phyloP scores from a whole-genome alignment of 2,888 invertebrate species.

The Maniola hyperantus region DNA sequence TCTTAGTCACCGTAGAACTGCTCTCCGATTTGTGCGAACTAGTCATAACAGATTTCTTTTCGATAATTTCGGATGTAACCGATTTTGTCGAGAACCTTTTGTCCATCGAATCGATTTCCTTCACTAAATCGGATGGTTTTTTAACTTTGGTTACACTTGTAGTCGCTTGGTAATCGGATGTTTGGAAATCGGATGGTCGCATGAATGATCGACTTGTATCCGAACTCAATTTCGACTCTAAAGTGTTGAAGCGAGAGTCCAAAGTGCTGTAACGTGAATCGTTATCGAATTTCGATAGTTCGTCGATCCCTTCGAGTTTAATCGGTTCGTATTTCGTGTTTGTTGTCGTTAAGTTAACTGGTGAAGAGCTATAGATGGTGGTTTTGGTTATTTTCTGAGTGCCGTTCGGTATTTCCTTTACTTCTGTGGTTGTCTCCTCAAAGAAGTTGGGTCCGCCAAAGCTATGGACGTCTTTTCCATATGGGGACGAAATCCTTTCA shows the following conservation, averaged over 20 bases:
- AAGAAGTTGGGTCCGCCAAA: constrained; percentile 74
- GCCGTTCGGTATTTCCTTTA: constrained; percentile 80
- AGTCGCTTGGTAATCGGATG: constrained; percentile 62
- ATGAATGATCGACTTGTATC: constrained; percentile 78
- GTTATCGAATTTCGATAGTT: constrained; percentile 79
- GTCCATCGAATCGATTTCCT: constrained; percentile 83
- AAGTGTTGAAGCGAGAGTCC: constrained; percentile 72
- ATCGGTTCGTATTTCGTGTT: constrained; percentile 77
- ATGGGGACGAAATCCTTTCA: constrained; percentile 71
- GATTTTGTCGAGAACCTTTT: constrained; percentile 86
- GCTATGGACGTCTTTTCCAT: constrained; percentile 67
- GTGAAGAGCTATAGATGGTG: constrained; percentile 81
- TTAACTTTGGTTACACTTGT: constrained; percentile 61
- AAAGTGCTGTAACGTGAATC: constrained; percentile 75
- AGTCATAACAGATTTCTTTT: constrained; percentile 86
- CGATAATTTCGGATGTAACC: constrained; percentile 86
- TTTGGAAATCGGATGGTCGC: constrained; percentile 77
- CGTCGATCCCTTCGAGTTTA: constrained; percentile 77
- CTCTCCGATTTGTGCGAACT: constrained; percentile 83
- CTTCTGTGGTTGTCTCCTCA: constrained; percentile 79
- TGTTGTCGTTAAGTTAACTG: constrained; percentile 76
- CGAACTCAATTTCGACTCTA: constrained; percentile 74
- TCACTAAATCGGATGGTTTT: constrained; percentile 66
- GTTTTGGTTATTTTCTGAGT: constrained; percentile 82
- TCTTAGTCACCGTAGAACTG: constrained; percentile 82